Percentiles rank a stretch among this genome's conserved stretches.
These are phyloP conservation scores for Poicephalus gulielmi DNA, from an alignment of 2,113 vertebrate genomes.

Conservation along the genomic window DNA sequence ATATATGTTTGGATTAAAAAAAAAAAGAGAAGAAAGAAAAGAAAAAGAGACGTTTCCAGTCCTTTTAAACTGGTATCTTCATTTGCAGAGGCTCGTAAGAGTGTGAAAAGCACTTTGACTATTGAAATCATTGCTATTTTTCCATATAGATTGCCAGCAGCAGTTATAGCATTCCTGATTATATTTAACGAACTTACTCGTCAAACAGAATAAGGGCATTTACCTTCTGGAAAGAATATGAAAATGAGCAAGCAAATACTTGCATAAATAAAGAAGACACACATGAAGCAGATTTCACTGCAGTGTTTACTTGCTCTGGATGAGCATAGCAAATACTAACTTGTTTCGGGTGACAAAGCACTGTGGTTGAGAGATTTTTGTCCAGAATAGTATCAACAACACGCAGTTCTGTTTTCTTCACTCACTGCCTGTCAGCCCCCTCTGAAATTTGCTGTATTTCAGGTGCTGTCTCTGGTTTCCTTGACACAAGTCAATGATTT, in stretches of 20 bases:
- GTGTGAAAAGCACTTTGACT: neutral
- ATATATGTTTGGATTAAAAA: neutral
- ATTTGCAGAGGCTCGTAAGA: neutral
- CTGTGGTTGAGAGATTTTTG: neutral
- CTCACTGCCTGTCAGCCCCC: neutral
- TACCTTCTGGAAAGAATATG: neutral
- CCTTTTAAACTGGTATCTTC: neutral
- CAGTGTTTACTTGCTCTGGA: neutral
- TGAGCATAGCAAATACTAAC: neutral
- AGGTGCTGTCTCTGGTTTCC: conserved; percentile 41
- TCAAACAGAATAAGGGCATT: neutral
- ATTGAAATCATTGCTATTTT: neutral
- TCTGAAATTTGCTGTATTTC: conserved; percentile 14
- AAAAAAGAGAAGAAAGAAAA: neutral
- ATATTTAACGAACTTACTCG: neutral
- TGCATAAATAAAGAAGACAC: neutral
- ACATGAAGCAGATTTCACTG: neutral
- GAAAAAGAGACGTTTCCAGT: neutral
- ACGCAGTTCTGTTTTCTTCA: neutral
- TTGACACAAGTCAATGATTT: conserved; percentile 67
- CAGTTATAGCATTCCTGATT: neutral
- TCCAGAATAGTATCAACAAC: neutral
- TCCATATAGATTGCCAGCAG: neutral
- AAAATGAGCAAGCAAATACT: neutral
- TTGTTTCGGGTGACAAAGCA: neutral